These are phyloP conservation scores for Agrochola circellaris DNA, from an alignment of 2,888 invertebrate genomes.

Conservation along the genomic window DNA sequence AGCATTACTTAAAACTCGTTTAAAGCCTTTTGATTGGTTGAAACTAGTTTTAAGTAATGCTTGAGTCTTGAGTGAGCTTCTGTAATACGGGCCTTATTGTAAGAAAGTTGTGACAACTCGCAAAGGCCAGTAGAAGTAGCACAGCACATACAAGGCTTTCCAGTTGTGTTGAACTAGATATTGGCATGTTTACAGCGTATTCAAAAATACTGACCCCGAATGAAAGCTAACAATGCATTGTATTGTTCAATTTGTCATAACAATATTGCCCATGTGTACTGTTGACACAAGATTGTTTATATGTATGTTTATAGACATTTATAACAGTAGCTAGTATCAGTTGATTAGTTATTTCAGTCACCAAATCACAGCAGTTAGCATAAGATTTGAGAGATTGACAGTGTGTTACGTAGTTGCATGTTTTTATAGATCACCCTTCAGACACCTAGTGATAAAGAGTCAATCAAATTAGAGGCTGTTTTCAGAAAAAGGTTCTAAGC, in stretches of 20 bases:
- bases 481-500: not conserved
- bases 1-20: too few species aligned
- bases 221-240: slow-evolving; percentile 43
- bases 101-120: slow-evolving; percentile 7
- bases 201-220: slow-evolving; percentile 6
- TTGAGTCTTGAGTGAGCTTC: too few species aligned
- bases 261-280: slow-evolving; percentile 20
- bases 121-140: slow-evolving; percentile 19
- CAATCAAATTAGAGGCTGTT: not conserved
- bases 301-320: not conserved
- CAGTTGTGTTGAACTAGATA: not conserved
- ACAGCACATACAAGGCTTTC: slow-evolving; percentile 5
- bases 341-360: not conserved
- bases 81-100: too few species aligned
- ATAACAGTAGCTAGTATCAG: not conserved
- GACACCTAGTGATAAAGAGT: not conserved
- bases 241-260: slow-evolving; percentile 34
- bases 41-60: too few species aligned
- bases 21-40: too few species aligned
- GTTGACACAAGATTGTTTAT: slow-evolving; percentile 20
- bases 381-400: not conserved
- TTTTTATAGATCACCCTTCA: not conserved
- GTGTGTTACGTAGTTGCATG: not conserved
- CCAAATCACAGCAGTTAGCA: not conserved
- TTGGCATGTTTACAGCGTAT: slow-evolving; percentile 9